phyloP scores from a whole-genome alignment of 2,888 invertebrate species.

The Pyralis farinalis region DNA sequence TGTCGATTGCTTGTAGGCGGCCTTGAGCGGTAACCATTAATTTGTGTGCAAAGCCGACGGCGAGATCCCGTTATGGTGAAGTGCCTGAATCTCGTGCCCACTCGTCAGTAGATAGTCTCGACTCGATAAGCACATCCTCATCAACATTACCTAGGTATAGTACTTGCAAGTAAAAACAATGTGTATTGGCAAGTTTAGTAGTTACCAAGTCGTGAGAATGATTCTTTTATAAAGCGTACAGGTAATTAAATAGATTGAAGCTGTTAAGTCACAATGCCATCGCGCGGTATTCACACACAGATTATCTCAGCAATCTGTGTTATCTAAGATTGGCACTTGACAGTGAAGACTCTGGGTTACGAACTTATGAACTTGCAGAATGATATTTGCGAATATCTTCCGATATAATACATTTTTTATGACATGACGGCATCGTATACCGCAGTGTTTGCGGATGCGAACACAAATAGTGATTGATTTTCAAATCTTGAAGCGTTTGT shows the following conservation, averaged over 20 bases:
- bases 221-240: constrained; percentile 5
- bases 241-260: constrained; percentile 15
- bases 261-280: constrained; percentile 14
- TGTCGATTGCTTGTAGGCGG: constrained; percentile 78
- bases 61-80: constrained; percentile 67
- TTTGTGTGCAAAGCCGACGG: constrained; percentile 73
- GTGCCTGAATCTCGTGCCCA: constrained; percentile 61
- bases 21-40: constrained; percentile 76
- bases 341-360: constrained; percentile 8
- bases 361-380: constrained; percentile 11
- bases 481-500: constrained; percentile 25
- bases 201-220: constrained; percentile 4
- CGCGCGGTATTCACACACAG: constrained; percentile 24
- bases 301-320: constrained; percentile 17
- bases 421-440: constrained; percentile 17
- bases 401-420: constrained; percentile 13
- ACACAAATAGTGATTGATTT: constrained; percentile 30
- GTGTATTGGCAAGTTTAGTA: background rate
- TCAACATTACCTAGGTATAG: background rate
- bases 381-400: constrained; percentile 12
- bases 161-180: too few relatives aligned
- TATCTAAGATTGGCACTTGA: constrained; percentile 5
- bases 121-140: constrained; percentile 7
- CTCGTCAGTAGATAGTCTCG: constrained; percentile 43
- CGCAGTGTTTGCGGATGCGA: constrained; percentile 20